Evolutionary conservation across 1,140 invertebrate species (phyloP), one percentile per base, ranked within the genome.

Genomic region (Brachionus koreanus): DNA sequence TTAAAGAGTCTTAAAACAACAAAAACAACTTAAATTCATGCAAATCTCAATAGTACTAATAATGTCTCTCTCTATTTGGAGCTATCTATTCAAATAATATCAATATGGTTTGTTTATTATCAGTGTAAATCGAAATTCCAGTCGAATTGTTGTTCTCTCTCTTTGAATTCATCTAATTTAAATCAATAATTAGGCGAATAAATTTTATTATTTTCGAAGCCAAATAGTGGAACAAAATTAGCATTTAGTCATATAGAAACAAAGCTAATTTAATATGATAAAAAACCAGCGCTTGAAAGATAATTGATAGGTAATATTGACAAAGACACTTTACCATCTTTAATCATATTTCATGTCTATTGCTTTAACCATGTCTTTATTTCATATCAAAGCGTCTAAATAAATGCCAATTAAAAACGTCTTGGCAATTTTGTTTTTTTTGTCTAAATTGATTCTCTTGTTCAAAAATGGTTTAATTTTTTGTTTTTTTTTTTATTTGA

Each of bases 171-270:
- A 39, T 37, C 65, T 69, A 69, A 69, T 69, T 69, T 69, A 69
- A 69, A 69, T 69, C 29, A 37, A 69, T 69, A 69, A 69, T 69
- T 69, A 69, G 65, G 33, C 65, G 65, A 69, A 69, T 69, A 69
- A 69, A 69, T 69, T 69, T 69, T 37, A 57, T 57, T 39, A n/a
- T 39, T 19, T 39, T 39, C 5, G 2, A 39, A 39, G 33, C 37
- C 16, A 37, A 16, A 16, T 69, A 39, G 65, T 37, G 33, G 35
- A 39, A 39, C 16, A 39, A 23, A 69, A 19, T 69, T 69, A 39
- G 6, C 37, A 37, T 33, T 46, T 33, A 65, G 25, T 65, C 63
- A 33, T 65, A 16, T 12, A 33, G 29, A 65, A 65, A 65, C 29
- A 29, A n/a, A 33, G 63, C 63, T 33, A 65, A 5, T 65, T 37